phyloP scores from a whole-genome alignment of 2,113 vertebrate species.

The Porphyrio hochstetteri region DNA sequence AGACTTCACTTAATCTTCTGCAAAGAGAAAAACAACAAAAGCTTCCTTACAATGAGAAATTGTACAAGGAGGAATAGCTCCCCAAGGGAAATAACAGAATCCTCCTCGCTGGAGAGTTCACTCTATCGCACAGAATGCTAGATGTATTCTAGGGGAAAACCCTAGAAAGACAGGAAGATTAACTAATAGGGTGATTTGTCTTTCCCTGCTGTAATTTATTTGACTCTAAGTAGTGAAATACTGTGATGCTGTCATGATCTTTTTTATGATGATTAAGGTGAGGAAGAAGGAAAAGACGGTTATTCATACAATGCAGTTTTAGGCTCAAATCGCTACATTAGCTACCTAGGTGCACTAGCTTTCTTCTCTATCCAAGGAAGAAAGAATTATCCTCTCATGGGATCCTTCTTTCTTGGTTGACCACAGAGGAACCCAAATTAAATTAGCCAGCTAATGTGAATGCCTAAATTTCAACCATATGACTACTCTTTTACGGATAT shows the following conservation, averaged over 20 bases:
- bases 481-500: neutral
- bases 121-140: conserved; percentile 1
- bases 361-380: neutral
- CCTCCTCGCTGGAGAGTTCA: conserved; percentile 25
- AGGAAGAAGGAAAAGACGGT: conserved; percentile 14
- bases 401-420: neutral
- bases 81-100: conserved; percentile 55
- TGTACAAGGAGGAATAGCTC: conserved; percentile 6
- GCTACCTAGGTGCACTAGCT: neutral
- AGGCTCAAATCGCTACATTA: neutral
- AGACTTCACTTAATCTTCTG: conserved; percentile 20
- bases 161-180: conserved; percentile 59
- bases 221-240: conserved; percentile 63
- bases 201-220: conserved; percentile 62
- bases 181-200: conserved; percentile 61
- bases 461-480: neutral
- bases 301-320: conserved; percentile 7
- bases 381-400: neutral
- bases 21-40: conserved; percentile 33
- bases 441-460: neutral
- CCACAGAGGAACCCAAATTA: neutral
- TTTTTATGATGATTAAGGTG: conserved; percentile 68
- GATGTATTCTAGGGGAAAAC: conserved; percentile 44
- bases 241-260: conserved; percentile 53
- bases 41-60: conserved; percentile 21